These are phyloP conservation scores for Denticeps clupeoides DNA, from an alignment of 2,797 vertebrate genomes.

Conservation along the genomic window DNA sequence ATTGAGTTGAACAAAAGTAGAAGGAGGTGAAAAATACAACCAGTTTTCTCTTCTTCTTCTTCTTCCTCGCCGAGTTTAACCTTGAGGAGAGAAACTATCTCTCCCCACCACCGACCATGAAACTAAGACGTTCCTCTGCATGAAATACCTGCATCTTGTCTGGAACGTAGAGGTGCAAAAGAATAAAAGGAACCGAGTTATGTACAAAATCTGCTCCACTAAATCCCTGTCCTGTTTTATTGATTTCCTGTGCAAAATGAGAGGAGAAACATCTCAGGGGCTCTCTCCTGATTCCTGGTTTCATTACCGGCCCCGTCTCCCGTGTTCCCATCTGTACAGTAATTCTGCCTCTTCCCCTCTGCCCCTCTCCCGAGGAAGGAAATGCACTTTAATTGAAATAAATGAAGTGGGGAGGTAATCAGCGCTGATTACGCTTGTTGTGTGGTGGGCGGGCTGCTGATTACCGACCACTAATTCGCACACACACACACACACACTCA, in stretches of 20 bases:
- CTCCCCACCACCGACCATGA: too few relatives aligned
- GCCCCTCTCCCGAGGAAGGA: constrained; percentile 36
- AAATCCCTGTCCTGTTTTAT: constrained; percentile 24
- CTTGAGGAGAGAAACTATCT: too few relatives aligned
- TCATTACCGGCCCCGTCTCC: constrained; percentile 24
- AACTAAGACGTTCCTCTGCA: too few relatives aligned
- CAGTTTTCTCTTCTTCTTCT: too few relatives aligned
- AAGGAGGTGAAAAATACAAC: constrained; percentile 34
- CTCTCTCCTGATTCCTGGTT: constrained; percentile 31
- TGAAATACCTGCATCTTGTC: too few relatives aligned
- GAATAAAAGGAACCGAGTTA: constrained; percentile 7
- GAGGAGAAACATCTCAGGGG: constrained; percentile 23
- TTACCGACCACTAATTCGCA: constrained; percentile 6
- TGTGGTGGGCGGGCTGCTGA: constrained; percentile 28
- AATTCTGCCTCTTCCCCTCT: constrained; percentile 21
- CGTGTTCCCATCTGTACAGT: constrained; percentile 12
- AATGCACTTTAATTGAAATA: constrained; percentile 57
- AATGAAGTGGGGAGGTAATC: constrained; percentile 50
- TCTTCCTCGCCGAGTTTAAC: constrained; percentile 48
- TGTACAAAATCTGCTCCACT: constrained; percentile 12
- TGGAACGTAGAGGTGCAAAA: constrained; percentile 11
- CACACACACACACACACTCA: neutral
- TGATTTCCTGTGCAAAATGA: constrained; percentile 26
- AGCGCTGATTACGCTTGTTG: constrained; percentile 43
- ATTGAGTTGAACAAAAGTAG: constrained; percentile 40